phyloP scores from a whole-genome alignment of 2,797 vertebrate species.

The Hydrophis major region DNA sequence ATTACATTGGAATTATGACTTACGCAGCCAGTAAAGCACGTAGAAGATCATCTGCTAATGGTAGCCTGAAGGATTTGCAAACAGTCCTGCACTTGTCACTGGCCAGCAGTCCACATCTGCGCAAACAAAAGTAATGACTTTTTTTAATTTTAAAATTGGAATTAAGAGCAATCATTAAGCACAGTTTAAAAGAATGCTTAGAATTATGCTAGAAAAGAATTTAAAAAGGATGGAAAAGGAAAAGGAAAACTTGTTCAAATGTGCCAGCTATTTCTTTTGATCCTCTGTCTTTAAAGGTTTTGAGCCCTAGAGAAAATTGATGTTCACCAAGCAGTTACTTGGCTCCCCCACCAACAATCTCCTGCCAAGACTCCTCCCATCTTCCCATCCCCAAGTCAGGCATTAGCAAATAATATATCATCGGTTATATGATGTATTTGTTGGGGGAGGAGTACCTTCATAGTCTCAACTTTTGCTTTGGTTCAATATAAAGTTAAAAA shows the following conservation, averaged over 20 bases:
- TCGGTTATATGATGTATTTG: background rate
- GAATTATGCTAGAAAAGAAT: background rate
- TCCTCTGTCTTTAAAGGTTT: background rate
- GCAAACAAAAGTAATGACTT: slow-evolving; percentile 48
- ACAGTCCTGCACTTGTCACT: slow-evolving; percentile 73
- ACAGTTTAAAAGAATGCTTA: background rate
- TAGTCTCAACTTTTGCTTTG: background rate
- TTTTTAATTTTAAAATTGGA: slow-evolving; percentile 31
- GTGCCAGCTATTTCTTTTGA: background rate
- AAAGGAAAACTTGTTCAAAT: background rate
- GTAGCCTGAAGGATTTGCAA: slow-evolving; percentile 84
- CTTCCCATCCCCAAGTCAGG: background rate
- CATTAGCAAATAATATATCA: no score
- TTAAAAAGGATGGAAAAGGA: background rate
- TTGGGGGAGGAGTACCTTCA: background rate
- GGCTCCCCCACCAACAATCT: background rate
- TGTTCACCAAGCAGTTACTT: background rate
- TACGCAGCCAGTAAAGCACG: slow-evolving; percentile 77
- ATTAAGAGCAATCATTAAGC: slow-evolving; percentile 7
- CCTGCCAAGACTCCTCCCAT: background rate
- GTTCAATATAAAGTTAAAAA: slow-evolving; percentile 19
- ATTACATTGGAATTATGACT: slow-evolving; percentile 45
- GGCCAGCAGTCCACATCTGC: slow-evolving; percentile 78
- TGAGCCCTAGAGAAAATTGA: background rate
- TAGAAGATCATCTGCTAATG: slow-evolving; percentile 79